phyloP scores from a whole-genome alignment of 2,113 vertebrate genomes.

The Anarrhichthys ocellatus region DNA sequence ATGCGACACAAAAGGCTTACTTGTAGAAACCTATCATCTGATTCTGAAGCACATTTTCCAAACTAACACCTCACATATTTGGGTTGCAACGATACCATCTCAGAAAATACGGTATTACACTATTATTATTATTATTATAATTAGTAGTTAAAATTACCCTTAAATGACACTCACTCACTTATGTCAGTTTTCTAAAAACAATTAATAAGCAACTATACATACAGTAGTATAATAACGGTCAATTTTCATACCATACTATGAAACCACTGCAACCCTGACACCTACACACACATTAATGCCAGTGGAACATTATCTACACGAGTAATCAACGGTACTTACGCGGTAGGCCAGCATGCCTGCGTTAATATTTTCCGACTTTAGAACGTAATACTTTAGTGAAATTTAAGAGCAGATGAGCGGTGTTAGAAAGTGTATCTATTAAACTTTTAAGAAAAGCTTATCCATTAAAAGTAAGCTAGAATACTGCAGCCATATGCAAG shows the following conservation, averaged over 20 bases:
- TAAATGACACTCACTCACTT: background rate
- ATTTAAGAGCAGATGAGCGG: conserved; percentile 6
- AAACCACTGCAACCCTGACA: background rate
- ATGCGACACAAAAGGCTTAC: background rate
- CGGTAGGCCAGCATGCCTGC: background rate
- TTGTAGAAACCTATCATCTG: conserved; percentile 5
- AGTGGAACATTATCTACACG: background rate
- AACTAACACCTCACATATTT: background rate
- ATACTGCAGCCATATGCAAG: conserved; percentile 18
- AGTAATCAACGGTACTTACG: conserved; percentile 36
- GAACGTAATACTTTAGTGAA: conserved; percentile 16
- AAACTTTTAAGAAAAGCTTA: conserved; percentile 21
- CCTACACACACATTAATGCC: conserved; percentile 6
- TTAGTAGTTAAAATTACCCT: too few relatives aligned
- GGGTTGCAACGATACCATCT: background rate
- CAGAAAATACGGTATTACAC: background rate
- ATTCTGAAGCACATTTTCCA: conserved; percentile 12
- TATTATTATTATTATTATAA: too few relatives aligned
- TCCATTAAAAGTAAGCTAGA: conserved; percentile 34
- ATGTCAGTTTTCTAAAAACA: background rate
- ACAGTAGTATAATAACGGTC: background rate
- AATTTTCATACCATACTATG: background rate
- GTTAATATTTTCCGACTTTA: conserved; percentile 14
- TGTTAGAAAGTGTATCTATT: conserved; percentile 16
- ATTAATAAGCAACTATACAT: background rate